phyloP scores from a whole-genome alignment of 2,113 vertebrate species.

The Bufo gargarizans region DNA sequence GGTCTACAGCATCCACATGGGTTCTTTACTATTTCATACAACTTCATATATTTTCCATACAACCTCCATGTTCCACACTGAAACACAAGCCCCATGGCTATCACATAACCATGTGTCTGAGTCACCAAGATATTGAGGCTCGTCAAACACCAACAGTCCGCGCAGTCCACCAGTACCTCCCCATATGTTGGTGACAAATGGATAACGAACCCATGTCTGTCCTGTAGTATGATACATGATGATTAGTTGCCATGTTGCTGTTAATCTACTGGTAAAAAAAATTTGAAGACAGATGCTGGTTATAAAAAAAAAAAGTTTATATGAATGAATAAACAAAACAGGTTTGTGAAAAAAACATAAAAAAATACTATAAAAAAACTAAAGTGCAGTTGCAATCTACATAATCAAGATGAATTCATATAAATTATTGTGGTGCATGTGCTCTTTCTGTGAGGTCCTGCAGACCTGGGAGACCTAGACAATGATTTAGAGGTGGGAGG shows the following conservation, averaged over 20 bases:
- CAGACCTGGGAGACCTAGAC: constrained; percentile 42
- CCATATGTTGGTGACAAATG: constrained; percentile 32
- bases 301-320: not conserved
- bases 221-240: constrained; percentile 18
- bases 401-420: constrained; percentile 10
- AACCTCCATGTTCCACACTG: constrained; percentile 32
- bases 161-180: not conserved
- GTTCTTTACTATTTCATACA: constrained; percentile 35
- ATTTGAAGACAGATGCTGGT: not conserved
- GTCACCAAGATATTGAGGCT: constrained; percentile 38
- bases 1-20: constrained; percentile 47
- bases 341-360: constrained; percentile 22
- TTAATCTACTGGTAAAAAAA: not conserved
- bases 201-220: constrained; percentile 43
- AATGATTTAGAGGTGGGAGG: not conserved
- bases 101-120: constrained; percentile 28
- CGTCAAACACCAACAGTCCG: not conserved
- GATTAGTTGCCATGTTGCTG: constrained; percentile 26
- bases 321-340: not conserved
- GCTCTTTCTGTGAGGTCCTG: constrained; percentile 60
- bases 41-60: constrained; percentile 17
- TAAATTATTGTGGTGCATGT: constrained; percentile 63
- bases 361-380: not conserved
- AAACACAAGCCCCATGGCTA: constrained; percentile 23
- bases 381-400: constrained; percentile 36